These are phyloP conservation scores for Erythrolamprus reginae DNA, from an alignment of 2,113 vertebrate genomes.

Conservation along the genomic window DNA sequence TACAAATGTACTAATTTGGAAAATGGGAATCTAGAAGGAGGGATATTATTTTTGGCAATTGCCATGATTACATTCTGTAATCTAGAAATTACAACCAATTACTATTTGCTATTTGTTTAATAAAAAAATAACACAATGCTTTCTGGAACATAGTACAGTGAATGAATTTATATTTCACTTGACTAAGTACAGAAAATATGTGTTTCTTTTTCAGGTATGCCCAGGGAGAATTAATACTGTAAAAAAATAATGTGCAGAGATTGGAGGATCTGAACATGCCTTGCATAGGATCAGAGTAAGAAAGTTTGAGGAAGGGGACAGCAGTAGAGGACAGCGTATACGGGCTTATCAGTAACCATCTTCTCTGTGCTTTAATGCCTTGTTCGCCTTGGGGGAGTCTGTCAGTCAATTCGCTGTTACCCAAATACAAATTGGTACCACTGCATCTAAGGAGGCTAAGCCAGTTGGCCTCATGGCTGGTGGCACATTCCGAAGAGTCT, in stretches of 20 bases:
- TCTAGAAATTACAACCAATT: neutral
- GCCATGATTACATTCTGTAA: neutral
- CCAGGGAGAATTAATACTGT: neutral
- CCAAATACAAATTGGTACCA: neutral
- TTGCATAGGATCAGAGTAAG: neutral
- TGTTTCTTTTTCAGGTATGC: neutral
- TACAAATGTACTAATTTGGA: neutral
- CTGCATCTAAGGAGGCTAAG: conserved; percentile 10
- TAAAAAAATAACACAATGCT: neutral
- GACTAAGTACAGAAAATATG: neutral
- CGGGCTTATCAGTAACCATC: neutral
- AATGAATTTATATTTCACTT: neutral
- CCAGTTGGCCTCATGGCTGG: conserved; percentile 5
- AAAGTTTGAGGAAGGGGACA: neutral
- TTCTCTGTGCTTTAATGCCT: neutral
- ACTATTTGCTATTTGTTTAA: neutral
- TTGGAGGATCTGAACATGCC: neutral
- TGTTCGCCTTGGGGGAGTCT: neutral
- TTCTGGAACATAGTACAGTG: neutral
- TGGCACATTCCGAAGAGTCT: neutral
- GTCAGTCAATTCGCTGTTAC: neutral
- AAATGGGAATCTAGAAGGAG: neutral
- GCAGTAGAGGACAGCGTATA: neutral
- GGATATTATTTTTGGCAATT: neutral
- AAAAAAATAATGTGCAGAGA: neutral